phyloP scores from a whole-genome alignment of 2,888 invertebrate species.

The Thyatira batis region DNA sequence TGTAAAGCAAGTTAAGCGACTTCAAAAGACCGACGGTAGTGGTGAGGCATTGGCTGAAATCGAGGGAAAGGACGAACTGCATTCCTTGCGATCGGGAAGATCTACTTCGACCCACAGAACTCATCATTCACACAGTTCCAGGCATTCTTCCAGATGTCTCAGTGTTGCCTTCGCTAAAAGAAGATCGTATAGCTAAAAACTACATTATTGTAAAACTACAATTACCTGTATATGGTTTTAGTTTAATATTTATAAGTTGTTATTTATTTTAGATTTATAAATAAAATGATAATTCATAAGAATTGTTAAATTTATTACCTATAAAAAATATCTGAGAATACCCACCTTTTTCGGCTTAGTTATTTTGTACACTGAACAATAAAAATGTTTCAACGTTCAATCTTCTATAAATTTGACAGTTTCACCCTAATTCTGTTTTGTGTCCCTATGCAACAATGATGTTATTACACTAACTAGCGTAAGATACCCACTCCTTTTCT shows the following conservation, averaged over 20 bases:
- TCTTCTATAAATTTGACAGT: too few species aligned
- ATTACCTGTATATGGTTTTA: too few species aligned
- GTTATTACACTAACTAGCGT: conserved; percentile 4
- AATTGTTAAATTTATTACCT: too few species aligned
- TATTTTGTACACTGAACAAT: too few species aligned
- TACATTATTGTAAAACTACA: conserved; percentile 7
- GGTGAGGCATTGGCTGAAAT: conserved; percentile 59
- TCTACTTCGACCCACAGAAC: conserved; percentile 61
- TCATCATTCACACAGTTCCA: conserved; percentile 63
- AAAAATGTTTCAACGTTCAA: too few species aligned
- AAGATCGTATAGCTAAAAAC: conserved; percentile 49
- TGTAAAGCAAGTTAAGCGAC: conserved; percentile 82
- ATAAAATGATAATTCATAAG: too few species aligned
- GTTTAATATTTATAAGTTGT: conserved; percentile 11
- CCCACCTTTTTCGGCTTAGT: too few species aligned
- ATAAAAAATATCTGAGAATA: too few species aligned
- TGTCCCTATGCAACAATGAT: neutral
- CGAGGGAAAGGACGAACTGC: conserved; percentile 65
- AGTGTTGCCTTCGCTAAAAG: conserved; percentile 68
- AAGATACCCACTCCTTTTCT: neutral
- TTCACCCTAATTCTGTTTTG: neutral
- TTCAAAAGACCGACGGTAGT: conserved; percentile 49
- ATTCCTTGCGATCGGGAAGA: conserved; percentile 53
- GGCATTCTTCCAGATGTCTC: conserved; percentile 63
- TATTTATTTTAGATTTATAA: too few species aligned